Percentiles rank a stretch among this genome's conserved stretches.
Evolutionary conservation across 2,888 invertebrate species (phyloP).

Genomic region (Synanthedon tipuliformis): DNA sequence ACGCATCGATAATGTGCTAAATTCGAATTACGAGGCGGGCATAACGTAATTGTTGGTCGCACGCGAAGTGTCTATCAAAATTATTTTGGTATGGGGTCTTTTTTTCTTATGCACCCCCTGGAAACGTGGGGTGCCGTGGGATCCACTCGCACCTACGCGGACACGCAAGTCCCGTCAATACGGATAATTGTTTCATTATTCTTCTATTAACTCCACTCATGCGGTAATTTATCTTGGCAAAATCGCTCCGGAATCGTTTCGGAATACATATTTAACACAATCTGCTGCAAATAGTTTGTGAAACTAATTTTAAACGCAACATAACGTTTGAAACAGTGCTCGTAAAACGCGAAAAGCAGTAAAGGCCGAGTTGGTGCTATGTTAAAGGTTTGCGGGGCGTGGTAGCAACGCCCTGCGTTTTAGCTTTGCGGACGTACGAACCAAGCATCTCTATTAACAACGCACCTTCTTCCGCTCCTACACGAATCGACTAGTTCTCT

Average conservation of each 20-base stretch:
- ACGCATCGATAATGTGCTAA: constrained; percentile 64
- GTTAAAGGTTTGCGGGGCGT: constrained; percentile 46
- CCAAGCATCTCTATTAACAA: constrained; percentile 53
- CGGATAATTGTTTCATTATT: constrained; percentile 68
- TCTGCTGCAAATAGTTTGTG: not conserved
- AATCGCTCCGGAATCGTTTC: constrained; percentile 1
- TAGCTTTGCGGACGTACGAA: constrained; percentile 32
- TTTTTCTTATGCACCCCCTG: constrained; percentile 49
- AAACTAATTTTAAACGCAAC: constrained; percentile 38
- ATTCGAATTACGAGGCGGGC: constrained; percentile 47
- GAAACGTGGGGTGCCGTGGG: constrained; percentile 30
- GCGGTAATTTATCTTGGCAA: constrained; percentile 41
- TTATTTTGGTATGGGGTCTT: constrained; percentile 56
- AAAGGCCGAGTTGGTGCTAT: constrained; percentile 34
- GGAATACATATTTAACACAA: not conserved
- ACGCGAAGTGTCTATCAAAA: constrained; percentile 70
- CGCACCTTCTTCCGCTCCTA: constrained; percentile 22
- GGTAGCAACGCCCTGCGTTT: constrained; percentile 54
- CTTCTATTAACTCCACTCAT: constrained; percentile 63
- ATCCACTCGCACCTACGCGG: constrained; percentile 33
- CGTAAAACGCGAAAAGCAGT: constrained; percentile 44
- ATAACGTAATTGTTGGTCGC: constrained; percentile 53
- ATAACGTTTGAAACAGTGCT: constrained; percentile 28
- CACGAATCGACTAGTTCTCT: no score
- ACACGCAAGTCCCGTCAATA: constrained; percentile 57